Base-by-base conservation (phyloP, 2,797 vertebrate species). In the Oreortyx pictus region DNA sequence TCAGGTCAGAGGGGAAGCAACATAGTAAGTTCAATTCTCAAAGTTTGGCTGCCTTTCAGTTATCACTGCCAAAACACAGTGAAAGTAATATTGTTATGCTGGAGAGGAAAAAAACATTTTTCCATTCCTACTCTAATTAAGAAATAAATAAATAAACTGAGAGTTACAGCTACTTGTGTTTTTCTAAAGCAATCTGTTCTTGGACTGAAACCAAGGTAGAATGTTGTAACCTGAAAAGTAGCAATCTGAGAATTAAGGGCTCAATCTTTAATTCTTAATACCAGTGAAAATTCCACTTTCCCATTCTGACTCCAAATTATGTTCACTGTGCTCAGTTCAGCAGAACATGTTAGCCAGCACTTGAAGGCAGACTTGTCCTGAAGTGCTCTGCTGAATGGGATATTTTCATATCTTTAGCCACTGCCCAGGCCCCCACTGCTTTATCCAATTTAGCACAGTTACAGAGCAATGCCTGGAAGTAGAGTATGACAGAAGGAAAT, bases 341-440 rank as follows among this genome's bases (percentile, higher is more conserved):
- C 24, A 49, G 1, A 6, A 44, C 2, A 19, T 68, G 29, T 61
- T 65, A 47, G 31, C 27, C 7, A 56, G 18, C 11, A 16, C 7
- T 46, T 56, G 25, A 73, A 73, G 43, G 43, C 5, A 43, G 44
- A 33, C 14, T 56, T 74, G 17, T 68, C 89, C 60, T 70, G 71
- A 80, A 85, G 39, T n/a, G 10, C 57, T 85, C 47, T 59, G 29
- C 20, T 59, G 19, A 62, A 59, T 62, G 27, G 72, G 25, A 6
- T 35, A 44, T 79, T 56, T 59, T 59, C 1, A 1, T 70, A 11
- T 22, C 12, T 39, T 47, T 52, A 67, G 43, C 20, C 27, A 18
- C 3, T 33, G 41, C 7, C 56, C 17, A 24, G 0, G 0, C 6
- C 14, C 22, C 17, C 35, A 37, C 17, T 83, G 24, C 17, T 89